These are phyloP conservation scores for Hoplostethus mediterraneus DNA, from an alignment of 2,797 vertebrate genomes.

Conservation along the genomic window DNA sequence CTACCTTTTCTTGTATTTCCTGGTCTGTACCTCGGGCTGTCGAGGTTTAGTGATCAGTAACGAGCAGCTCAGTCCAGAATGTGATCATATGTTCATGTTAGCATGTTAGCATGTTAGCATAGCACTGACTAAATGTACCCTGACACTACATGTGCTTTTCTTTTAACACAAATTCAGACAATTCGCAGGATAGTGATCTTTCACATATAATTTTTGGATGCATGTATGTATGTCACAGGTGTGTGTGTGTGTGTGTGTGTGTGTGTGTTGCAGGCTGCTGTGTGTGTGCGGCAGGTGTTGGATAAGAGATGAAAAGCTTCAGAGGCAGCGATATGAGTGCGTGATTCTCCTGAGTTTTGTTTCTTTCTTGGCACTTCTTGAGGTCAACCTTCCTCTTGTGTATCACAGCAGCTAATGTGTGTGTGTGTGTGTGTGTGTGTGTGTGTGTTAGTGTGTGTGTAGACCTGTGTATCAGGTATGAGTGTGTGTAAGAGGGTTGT, in stretches of 20 bases:
- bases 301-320: constrained; percentile 51
- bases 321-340: constrained; percentile 11
- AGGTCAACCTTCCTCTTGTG: neutral
- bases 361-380: constrained; percentile 42
- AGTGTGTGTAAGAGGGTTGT: constrained; percentile 26
- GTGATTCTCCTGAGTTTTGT: neutral
- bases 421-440: neutral
- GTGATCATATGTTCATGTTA: too few relatives aligned
- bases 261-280: too few relatives aligned
- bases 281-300: constrained; percentile 4
- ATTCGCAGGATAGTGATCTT: neutral
- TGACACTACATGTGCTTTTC: neutral
- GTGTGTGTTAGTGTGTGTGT: neutral
- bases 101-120: neutral
- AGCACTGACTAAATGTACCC: neutral
- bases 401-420: too few relatives aligned
- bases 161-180: too few relatives aligned
- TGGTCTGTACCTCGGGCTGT: neutral
- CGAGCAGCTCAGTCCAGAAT: neutral
- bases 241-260: neutral
- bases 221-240: neutral
- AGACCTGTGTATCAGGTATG: too few relatives aligned
- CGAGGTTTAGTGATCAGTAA: neutral
- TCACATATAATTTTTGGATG: neutral
- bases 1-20: neutral